Evolutionary conservation across 2,797 vertebrate genomes (phyloP).

Genomic region (Neostethus bicornis): DNA sequence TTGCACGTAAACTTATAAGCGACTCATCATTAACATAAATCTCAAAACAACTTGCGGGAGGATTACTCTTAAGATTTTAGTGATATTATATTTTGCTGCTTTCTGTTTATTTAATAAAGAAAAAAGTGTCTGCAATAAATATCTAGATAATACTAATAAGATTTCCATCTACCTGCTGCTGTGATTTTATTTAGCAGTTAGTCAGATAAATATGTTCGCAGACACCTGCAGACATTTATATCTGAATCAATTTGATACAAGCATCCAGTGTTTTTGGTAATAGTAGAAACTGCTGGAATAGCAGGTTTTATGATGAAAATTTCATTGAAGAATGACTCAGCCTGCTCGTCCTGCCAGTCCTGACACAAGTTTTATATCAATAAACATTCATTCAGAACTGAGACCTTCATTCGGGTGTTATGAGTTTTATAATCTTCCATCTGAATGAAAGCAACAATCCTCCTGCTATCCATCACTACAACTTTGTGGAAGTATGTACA

Average conservation of each 20-base stretch:
- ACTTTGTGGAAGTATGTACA: no score
- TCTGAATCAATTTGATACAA: conserved; percentile 12
- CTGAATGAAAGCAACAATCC: conserved; percentile 28
- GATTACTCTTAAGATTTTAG: not conserved
- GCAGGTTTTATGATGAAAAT: conserved; percentile 40
- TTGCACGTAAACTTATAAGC: no score
- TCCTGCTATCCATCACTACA: not conserved
- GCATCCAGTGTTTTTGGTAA: conserved; percentile 10
- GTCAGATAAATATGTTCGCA: not conserved
- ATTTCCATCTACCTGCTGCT: not conserved
- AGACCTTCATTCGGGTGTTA: conserved; percentile 42
- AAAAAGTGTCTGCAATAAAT: not conserved
- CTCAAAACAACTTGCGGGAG: not conserved
- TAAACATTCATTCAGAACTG: conserved; percentile 55
- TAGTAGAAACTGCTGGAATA: conserved; percentile 31
- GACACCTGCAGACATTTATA: not conserved
- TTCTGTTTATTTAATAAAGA: not conserved
- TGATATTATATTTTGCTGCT: not conserved
- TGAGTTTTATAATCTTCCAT: conserved; percentile 45
- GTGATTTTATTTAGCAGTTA: conserved; percentile 1
- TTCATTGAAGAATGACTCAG: conserved; percentile 35
- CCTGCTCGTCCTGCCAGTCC: conserved; percentile 33
- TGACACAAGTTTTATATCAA: conserved; percentile 49
- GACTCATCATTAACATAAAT: no score
- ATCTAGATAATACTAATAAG: not conserved